Evolutionary conservation across 2,888 invertebrate genomes (phyloP).

Genomic region (Lasioglossum calceatum): DNA sequence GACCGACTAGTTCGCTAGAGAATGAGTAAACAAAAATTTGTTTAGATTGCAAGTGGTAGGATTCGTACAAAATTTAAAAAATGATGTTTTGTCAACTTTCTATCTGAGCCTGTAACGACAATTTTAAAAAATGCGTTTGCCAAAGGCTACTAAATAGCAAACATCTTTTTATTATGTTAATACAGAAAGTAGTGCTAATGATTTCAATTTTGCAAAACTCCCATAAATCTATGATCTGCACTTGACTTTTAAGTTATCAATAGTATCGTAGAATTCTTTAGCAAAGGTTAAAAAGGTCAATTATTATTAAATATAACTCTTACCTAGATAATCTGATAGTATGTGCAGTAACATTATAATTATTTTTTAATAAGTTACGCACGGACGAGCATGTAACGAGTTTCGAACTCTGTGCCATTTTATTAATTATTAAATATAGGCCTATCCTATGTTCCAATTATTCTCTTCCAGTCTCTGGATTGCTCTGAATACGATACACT

Average conservation of each 20-base stretch:
- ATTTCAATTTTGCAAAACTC: neutral
- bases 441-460: neutral
- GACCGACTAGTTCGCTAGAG: too few relatives aligned
- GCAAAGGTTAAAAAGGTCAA: constrained; percentile 51
- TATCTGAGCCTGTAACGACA: too few relatives aligned
- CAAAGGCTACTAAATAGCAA: neutral
- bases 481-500: neutral
- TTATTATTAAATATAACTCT: constrained; percentile 6
- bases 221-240: neutral
- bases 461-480: constrained; percentile 18
- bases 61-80: too few relatives aligned
- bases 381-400: constrained; percentile 61
- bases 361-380: constrained; percentile 67
- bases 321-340: constrained; percentile 70
- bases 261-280: neutral
- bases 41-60: too few relatives aligned
- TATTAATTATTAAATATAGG: constrained; percentile 17
- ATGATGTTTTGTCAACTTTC: too few relatives aligned
- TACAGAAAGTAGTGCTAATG: neutral
- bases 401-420: constrained; percentile 75
- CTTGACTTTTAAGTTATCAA: neutral
- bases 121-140: neutral
- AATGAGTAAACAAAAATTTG: too few relatives aligned
- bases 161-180: neutral
- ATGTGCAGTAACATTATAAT: constrained; percentile 57